Evolutionary conservation across 2,113 vertebrate genomes (phyloP), one percentile per base, ranked within the genome.

Genomic region (Condylura cristata): DNA sequence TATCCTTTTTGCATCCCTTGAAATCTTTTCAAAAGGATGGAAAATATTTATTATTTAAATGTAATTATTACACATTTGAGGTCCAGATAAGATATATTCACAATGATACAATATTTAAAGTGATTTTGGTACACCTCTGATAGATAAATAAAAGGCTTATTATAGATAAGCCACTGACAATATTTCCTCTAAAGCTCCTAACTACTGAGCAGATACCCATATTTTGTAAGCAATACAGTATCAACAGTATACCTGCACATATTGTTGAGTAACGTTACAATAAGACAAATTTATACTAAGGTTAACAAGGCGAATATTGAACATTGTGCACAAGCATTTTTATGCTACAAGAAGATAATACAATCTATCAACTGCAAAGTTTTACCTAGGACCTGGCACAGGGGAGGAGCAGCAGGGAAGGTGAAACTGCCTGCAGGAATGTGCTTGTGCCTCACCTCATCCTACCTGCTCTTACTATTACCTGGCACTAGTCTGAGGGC

Each of bases 21-120:
- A 94, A 76, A 91, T 91, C 41, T 78, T 74, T 81, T 71, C 5
- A 90, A 94, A 86, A 93, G 32, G 93, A 75, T 6, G 56, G 44
- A 48, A 94, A 93, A 61, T 88, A 53, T 37, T 56, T 87, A 41
- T 85, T 83, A 66, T 56, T 91, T 65, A 76, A 80, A 85, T 72
- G n/a, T 12, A 81, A 41, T 86, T 76, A 85, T 1, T 20, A 56
- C 53, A 58, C 14, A 56, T 18, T 65, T 75, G 75, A 75, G 41
- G 37, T 14, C 30, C 51, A 93, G 24, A 84, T 14, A 80, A 61
- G 9, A 56, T 6, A 44, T 56, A 51, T 30, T 83, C 53, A 56
- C 20, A 56, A 56, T 53, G 51, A 56, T 53, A 34, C 30, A 41
- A 68, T 37, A 88, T 39, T 56, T n/a, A 81, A 53, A 86, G 79